Conservation (phyloP, 2,113 vertebrate genomes). For the Poeciliopsis retropinna region DNA sequence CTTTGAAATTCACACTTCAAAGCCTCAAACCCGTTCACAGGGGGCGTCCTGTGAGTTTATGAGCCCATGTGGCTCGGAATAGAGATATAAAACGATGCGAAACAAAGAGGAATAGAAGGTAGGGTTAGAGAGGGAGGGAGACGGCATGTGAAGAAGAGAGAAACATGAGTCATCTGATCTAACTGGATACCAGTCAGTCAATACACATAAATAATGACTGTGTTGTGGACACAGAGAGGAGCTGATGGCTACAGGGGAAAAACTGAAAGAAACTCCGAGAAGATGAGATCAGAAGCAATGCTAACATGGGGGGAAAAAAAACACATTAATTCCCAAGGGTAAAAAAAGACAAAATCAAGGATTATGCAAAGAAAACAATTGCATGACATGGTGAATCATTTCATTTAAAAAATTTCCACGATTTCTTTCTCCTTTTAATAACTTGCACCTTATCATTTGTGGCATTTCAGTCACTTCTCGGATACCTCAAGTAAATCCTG, state of each 20-base stretch:
- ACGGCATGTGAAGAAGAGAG: constrained; percentile 7
- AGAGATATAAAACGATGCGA: constrained; percentile 22
- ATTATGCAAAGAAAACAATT: constrained; percentile 27
- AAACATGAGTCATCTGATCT: constrained; percentile 15
- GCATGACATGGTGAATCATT: constrained; percentile 15
- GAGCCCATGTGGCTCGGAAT: constrained; percentile 18
- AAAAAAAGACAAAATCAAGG: constrained; percentile 14
- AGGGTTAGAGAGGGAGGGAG: background rate
- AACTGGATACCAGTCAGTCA: constrained; percentile 25
- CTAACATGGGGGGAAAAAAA: background rate
- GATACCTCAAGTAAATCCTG: constrained; percentile 5
- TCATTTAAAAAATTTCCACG: background rate
- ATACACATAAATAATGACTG: constrained; percentile 50
- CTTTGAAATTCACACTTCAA: constrained; percentile 49
- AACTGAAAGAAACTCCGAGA: constrained; percentile 8
- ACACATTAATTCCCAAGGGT: background rate
- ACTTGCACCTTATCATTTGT: constrained; percentile 15
- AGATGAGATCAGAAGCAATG: constrained; percentile 28
- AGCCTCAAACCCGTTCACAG: constrained; percentile 26
- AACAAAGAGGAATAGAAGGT: constrained; percentile 1
- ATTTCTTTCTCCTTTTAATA: background rate
- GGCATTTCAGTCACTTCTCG: constrained; percentile 24
- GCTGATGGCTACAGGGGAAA: background rate
- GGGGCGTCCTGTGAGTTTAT: constrained; percentile 18
- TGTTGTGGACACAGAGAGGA: constrained; percentile 9